phyloP scores from a whole-genome alignment of 1,140 invertebrate genomes.

The Hylaeus volcanicus region DNA sequence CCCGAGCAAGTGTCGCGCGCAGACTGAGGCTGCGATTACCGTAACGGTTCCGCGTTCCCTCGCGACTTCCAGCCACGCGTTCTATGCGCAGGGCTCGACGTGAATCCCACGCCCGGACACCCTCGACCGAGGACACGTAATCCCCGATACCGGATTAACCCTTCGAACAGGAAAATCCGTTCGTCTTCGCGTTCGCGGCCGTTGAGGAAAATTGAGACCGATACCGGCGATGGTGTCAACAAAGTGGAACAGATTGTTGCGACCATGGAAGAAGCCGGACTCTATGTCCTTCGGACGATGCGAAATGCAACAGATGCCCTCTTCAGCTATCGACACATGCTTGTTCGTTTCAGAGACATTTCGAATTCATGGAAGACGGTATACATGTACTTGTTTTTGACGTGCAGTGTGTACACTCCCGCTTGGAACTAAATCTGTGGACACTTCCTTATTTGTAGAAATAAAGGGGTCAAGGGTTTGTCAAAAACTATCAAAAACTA shows the following conservation, averaged over 20 bases:
- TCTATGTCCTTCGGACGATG: not conserved
- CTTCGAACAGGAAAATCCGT: not conserved
- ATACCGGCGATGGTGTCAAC: not conserved
- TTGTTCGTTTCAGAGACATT: too few relatives aligned
- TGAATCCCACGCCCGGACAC: slow-evolving; percentile 15
- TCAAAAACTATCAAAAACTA: too few relatives aligned
- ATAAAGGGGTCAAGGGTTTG: too few relatives aligned
- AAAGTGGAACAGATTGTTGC: not conserved
- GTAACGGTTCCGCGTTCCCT: slow-evolving; percentile 27
- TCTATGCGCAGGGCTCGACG: slow-evolving; percentile 18
- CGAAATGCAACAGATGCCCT: too few relatives aligned
- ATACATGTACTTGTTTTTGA: too few relatives aligned
- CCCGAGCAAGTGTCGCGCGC: slow-evolving; percentile 66
- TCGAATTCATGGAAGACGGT: too few relatives aligned
- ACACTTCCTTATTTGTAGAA: too few relatives aligned
- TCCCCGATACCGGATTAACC: not conserved
- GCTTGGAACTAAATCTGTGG: too few relatives aligned
- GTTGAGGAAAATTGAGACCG: not conserved
- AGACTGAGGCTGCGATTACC: slow-evolving; percentile 63
- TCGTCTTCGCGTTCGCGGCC: not conserved
- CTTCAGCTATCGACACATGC: too few relatives aligned
- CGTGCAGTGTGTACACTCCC: too few relatives aligned
- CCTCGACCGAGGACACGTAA: slow-evolving; percentile 7
- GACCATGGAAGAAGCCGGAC: too few relatives aligned
- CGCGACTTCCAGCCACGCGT: slow-evolving; percentile 44